Evolutionary conservation across 2,888 invertebrate genomes (phyloP).

Genomic region (Amorpha juglandis): DNA sequence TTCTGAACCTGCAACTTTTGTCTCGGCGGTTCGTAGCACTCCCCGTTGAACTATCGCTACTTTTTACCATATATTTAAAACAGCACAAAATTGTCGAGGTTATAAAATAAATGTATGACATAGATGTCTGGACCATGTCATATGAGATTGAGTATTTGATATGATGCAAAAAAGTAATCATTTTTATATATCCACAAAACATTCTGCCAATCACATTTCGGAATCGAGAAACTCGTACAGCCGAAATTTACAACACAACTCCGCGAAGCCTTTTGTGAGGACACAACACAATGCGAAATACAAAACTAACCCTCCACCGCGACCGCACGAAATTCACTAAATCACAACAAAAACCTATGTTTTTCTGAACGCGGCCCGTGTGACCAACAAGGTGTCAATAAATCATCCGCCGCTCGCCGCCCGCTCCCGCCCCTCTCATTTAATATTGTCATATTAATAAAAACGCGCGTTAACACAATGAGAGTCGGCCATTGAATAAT

Average conservation of each 20-base stretch:
- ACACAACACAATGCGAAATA: background rate
- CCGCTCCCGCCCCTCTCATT: constrained; percentile 60
- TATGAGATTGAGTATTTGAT: background rate
- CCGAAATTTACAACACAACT: background rate
- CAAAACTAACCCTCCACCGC: constrained; percentile 16
- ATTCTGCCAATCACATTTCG: background rate
- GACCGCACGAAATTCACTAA: constrained; percentile 32
- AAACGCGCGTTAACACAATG: constrained; percentile 68
- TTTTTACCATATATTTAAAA: too few relatives aligned
- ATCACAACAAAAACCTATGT: constrained; percentile 37
- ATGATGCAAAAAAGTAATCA: background rate
- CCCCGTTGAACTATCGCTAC: too few relatives aligned
- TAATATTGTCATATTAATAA: constrained; percentile 79
- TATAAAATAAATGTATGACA: too few relatives aligned
- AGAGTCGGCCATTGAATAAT: constrained; percentile 32
- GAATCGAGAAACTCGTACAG: constrained; percentile 3
- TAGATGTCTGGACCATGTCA: background rate
- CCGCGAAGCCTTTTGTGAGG: background rate
- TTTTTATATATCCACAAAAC: background rate
- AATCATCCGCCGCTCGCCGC: constrained; percentile 54
- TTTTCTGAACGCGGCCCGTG: constrained; percentile 41
- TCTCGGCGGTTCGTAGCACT: too few relatives aligned
- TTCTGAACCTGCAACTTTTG: too few relatives aligned
- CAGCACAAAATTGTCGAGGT: too few relatives aligned
- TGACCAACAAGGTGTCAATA: constrained; percentile 63